A percentile compares a stretch with the other conserved stretches of the same genome.
phyloP scores from a whole-genome alignment of 1,140 invertebrate species.

The Popillia japonica region DNA sequence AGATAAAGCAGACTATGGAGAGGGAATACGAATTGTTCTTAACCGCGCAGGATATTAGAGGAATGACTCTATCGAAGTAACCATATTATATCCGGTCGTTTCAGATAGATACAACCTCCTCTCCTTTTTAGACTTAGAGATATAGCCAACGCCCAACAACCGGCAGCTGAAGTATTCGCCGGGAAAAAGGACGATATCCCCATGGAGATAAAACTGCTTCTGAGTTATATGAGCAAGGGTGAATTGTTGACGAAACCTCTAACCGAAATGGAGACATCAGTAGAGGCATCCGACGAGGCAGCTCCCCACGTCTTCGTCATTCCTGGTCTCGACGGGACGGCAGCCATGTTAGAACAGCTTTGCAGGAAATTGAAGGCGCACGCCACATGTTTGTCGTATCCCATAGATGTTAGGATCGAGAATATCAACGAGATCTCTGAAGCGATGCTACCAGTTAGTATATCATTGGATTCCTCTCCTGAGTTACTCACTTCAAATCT shows the following conservation, averaged over 20 bases:
- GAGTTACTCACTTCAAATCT: too few species aligned
- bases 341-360: slow-evolving; percentile 66
- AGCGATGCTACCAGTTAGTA: not conserved
- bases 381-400: slow-evolving; percentile 72
- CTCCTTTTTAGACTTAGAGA: not conserved
- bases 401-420: not conserved
- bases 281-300: not conserved
- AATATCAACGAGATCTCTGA: slow-evolving; percentile 14
- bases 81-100: too few species aligned
- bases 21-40: slow-evolving; percentile 70
- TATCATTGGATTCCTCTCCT: too few species aligned
- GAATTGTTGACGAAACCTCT: not conserved
- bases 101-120: not conserved
- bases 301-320: slow-evolving; percentile 70
- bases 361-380: slow-evolving; percentile 68
- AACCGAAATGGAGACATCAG: slow-evolving; percentile 17
- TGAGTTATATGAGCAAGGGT: not conserved
- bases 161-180: not conserved
- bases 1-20: slow-evolving; percentile 77
- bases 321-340: slow-evolving; percentile 83
- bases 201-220: not conserved
- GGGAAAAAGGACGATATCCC: not conserved
- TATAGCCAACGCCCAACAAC: not conserved
- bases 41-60: slow-evolving; percentile 68
- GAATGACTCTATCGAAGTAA: slow-evolving; percentile 58